A percentile compares a stretch with the other conserved stretches of the same genome.
These are phyloP conservation scores for Apodemus sylvaticus DNA, from an alignment of 2,113 vertebrate species.

Conservation along the genomic window DNA sequence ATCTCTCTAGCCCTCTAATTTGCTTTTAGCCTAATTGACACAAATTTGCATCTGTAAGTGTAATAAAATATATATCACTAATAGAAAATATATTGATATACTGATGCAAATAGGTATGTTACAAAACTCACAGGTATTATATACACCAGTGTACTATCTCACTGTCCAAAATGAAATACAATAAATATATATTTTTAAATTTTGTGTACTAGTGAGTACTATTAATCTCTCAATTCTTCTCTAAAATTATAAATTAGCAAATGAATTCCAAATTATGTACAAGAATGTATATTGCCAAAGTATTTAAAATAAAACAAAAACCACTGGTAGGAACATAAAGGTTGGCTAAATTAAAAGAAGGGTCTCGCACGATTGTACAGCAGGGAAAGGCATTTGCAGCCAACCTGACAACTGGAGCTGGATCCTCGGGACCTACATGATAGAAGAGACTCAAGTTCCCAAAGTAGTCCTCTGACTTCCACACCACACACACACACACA, in stretches of 20 bases:
- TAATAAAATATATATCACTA: background rate
- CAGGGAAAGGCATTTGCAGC: background rate
- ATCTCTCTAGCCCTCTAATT: too few relatives aligned
- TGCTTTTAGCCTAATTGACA: background rate
- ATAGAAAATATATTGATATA: background rate
- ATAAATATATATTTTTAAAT: background rate
- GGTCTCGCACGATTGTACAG: background rate
- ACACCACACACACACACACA: background rate
- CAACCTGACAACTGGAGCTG: background rate
- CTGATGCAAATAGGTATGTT: background rate
- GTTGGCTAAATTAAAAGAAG: background rate
- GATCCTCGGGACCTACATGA: background rate
- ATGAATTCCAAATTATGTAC: background rate
- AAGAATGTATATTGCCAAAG: background rate
- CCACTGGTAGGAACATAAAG: background rate
- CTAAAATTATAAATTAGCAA: constrained; percentile 13
- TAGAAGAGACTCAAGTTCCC: background rate
- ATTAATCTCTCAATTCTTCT: background rate
- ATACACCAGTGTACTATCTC: background rate
- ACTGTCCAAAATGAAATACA: background rate
- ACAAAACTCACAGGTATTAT: background rate
- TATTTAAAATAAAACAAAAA: constrained; percentile 1
- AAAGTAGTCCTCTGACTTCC: background rate
- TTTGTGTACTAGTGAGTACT: background rate
- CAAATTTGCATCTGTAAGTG: background rate